Evolutionary conservation across 2,797 vertebrate species (phyloP), one percentile per base, ranked within the genome.

Genomic region (Gymnoscopelus microlampas): DNA sequence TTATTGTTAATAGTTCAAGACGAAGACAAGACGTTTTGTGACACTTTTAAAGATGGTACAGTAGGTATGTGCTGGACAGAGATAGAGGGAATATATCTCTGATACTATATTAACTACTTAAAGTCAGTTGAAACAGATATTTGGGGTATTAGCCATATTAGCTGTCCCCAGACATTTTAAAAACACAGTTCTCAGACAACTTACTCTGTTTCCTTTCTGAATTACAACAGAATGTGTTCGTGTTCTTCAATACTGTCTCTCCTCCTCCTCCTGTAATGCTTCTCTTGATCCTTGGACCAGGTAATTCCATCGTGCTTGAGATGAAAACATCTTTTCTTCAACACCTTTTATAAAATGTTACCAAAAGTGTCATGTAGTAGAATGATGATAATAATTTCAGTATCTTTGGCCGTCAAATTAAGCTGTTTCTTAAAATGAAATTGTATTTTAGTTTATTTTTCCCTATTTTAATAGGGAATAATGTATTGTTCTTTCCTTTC

Each of bases 251-350:
- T 39, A 39, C 35, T 39, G 35, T 39, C 35, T 39, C 35, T 39
- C 35, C 35, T 5, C 1, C 6, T n/a, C n/a, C n/a, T 19, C 19
- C 0, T 90, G 90, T 76, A 5, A 0, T 7, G 0, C 1, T 1
- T 0, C 0, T 0, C 0, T 0, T 0, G 1, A 0, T 0, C 0
- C 6, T 47, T 84, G 85, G 88, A 79, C 55, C 15, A 76, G 68
- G 89, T 90, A 81, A 78, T 6, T 29, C 8, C 50, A 7, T 13
- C 0, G 7, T 19, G 13, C 14, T 19, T 53, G n/a, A 53, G 15
- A 19, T 53, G n/a, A 8, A 44, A 9, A 53, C 14, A 55, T 12
- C 19, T 19, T 19, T 19, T 47, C 7, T 14, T 13, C 44, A 32
- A 12, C 12, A 14, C 14, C 11, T 50, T 50, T 12, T 50, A 8